Conservation (phyloP, 2,888 invertebrate species). For the Volucella bombylans region DNA sequence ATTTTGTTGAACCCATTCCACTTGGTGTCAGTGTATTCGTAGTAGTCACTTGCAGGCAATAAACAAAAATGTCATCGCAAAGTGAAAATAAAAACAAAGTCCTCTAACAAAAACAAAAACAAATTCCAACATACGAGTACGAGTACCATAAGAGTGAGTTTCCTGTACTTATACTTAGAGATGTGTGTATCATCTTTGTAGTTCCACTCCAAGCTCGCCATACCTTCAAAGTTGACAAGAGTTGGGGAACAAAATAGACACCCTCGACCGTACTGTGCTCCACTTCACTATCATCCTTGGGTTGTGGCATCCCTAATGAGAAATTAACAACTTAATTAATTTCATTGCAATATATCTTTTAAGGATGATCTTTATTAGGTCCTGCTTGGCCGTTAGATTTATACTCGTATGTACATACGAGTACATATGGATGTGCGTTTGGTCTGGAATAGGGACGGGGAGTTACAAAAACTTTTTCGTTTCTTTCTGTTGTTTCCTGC, state of each 20-base stretch:
- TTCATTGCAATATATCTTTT: constrained; percentile 81
- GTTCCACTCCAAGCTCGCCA: constrained; percentile 3
- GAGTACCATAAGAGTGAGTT: neutral
- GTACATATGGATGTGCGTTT: neutral
- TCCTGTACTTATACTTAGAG: constrained; percentile 22
- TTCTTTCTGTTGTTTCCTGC: neutral
- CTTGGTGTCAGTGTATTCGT: neutral
- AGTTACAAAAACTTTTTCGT: constrained; percentile 27
- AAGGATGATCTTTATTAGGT: constrained; percentile 73
- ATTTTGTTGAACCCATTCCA: constrained; percentile 52
- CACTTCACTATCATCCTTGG: constrained; percentile 35
- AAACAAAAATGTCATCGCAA: constrained; percentile 68
- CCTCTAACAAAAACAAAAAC: constrained; percentile 52
- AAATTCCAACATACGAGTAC: constrained; percentile 1
- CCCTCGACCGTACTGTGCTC: constrained; percentile 21
- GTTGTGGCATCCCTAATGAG: constrained; percentile 78
- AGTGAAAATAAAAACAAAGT: constrained; percentile 57
- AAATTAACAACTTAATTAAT: constrained; percentile 83
- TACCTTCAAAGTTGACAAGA: constrained; percentile 6
- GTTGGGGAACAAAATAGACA: constrained; percentile 24
- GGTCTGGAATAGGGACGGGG: neutral
- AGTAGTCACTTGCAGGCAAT: constrained; percentile 63
- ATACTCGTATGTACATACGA: constrained; percentile 41
- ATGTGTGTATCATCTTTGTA: constrained; percentile 10
- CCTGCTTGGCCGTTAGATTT: constrained; percentile 71